A percentile compares a stretch with the other conserved stretches of the same genome.
Evolutionary conservation across 2,888 invertebrate species (phyloP).

Genomic region (Chydorus sphaericus): DNA sequence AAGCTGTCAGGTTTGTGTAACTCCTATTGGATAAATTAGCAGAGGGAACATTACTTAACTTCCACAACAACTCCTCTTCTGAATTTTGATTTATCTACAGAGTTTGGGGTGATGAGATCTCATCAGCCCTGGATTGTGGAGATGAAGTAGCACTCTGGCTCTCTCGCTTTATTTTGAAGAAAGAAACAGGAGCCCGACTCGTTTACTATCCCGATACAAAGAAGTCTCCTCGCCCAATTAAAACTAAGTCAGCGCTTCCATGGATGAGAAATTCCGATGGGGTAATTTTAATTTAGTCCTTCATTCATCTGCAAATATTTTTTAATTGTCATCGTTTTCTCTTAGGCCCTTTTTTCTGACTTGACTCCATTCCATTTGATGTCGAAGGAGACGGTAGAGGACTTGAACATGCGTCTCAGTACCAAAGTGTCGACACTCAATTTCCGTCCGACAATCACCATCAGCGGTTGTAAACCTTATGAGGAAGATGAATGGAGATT

Average conservation of each 20-base stretch:
- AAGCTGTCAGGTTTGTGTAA: slow-evolving; percentile 5
- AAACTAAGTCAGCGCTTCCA: slow-evolving; percentile 4
- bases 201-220: slow-evolving; percentile 17
- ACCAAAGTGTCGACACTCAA: slow-evolving; percentile 35
- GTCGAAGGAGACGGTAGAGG: slow-evolving; percentile 47
- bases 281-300: neutral
- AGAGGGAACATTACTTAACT: no score
- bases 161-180: slow-evolving; percentile 31
- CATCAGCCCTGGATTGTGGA: slow-evolving; percentile 58
- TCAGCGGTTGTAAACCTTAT: slow-evolving; percentile 40
- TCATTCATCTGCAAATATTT: neutral
- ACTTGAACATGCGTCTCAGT: slow-evolving; percentile 43
- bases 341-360: slow-evolving; percentile 42
- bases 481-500: slow-evolving; percentile 58
- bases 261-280: slow-evolving; percentile 6
- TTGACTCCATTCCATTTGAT: slow-evolving; percentile 50
- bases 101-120: slow-evolving; percentile 31
- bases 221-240: slow-evolving; percentile 18
- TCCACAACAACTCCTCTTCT: no score
- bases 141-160: slow-evolving; percentile 57
- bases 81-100: slow-evolving; percentile 14
- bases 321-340: neutral
- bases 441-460: slow-evolving; percentile 54
- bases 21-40: no score
- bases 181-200: slow-evolving; percentile 18